phyloP scores from a whole-genome alignment of 2,113 vertebrate species.

The Panthera leo region DNA sequence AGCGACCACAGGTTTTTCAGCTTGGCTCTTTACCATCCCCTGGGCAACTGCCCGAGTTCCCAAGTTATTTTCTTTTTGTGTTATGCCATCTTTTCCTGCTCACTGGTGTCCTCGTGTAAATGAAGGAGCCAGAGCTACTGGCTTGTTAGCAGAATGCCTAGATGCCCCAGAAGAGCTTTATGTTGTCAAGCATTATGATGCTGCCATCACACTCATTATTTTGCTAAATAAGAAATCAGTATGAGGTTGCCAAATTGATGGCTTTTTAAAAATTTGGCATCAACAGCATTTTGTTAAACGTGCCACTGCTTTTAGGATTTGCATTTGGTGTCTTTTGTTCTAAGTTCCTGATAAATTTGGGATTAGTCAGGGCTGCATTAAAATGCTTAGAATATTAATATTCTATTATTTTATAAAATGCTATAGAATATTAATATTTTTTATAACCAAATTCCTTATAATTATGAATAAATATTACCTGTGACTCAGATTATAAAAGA shows the following conservation, averaged over 20 bases:
- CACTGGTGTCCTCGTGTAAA: conserved; percentile 57
- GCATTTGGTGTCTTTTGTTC: conserved; percentile 46
- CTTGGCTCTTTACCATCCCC: conserved; percentile 80
- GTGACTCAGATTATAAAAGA: conserved; percentile 15
- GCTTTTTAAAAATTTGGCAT: conserved; percentile 75
- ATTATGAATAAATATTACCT: conserved; percentile 17
- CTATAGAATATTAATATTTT: background rate
- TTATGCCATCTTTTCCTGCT: conserved; percentile 68
- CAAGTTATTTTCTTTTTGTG: conserved; percentile 82
- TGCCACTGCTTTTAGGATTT: conserved; percentile 37
- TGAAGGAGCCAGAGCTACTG: conserved; percentile 71
- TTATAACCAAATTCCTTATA: background rate
- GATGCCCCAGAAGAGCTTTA: conserved; percentile 64
- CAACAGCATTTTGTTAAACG: conserved; percentile 79
- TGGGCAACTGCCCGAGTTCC: conserved; percentile 83
- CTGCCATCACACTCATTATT: conserved; percentile 63
- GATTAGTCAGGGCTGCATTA: conserved; percentile 49
- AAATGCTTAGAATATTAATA: background rate
- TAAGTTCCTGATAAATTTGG: conserved; percentile 58
- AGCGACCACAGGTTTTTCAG: conserved; percentile 75
- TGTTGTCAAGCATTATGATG: conserved; percentile 23
- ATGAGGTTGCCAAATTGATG: conserved; percentile 52
- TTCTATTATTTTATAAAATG: conserved; percentile 43
- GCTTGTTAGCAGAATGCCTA: conserved; percentile 76
- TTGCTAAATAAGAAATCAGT: conserved; percentile 66